These are phyloP conservation scores for Brachypodius melanocephalos DNA, from an alignment of 2,113 vertebrate genomes.

Conservation along the genomic window DNA sequence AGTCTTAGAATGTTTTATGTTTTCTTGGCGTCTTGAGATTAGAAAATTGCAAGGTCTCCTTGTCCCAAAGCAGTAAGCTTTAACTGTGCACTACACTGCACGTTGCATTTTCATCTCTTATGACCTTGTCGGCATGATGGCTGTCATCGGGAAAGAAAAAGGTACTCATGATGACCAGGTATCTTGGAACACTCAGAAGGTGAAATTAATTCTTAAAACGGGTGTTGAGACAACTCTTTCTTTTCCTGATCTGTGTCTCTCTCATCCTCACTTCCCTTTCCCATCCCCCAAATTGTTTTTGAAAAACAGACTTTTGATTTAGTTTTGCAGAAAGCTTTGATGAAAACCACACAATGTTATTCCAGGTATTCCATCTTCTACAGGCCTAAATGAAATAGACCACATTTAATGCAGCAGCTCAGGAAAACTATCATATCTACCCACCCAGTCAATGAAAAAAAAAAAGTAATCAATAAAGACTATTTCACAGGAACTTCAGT, in stretches of 20 bases:
- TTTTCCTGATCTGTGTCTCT: background rate
- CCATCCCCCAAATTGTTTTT: rapidly evolving
- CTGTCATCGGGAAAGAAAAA: background rate
- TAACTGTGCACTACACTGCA: background rate
- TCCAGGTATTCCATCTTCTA: background rate
- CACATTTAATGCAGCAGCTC: background rate
- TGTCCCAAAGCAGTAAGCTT: background rate
- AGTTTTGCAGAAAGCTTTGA: background rate
- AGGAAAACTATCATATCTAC: background rate
- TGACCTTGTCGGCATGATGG: background rate
- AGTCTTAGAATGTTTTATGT: background rate
- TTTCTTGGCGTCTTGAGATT: background rate
- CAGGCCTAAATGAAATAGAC: background rate
- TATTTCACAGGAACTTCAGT: background rate
- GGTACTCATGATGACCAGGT: background rate
- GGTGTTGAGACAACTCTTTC: background rate
- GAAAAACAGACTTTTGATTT: background rate
- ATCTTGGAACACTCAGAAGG: background rate
- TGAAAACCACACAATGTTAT: background rate
- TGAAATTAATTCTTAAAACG: background rate
- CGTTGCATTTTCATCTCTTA: background rate
- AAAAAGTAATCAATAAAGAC: background rate
- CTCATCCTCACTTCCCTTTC: background rate
- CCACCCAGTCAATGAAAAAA: background rate
- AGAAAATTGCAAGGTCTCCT: background rate